These are phyloP conservation scores for Ciona savignyi DNA, from an alignment of 23 tunicate genomes.

Conservation along the genomic window DNA sequence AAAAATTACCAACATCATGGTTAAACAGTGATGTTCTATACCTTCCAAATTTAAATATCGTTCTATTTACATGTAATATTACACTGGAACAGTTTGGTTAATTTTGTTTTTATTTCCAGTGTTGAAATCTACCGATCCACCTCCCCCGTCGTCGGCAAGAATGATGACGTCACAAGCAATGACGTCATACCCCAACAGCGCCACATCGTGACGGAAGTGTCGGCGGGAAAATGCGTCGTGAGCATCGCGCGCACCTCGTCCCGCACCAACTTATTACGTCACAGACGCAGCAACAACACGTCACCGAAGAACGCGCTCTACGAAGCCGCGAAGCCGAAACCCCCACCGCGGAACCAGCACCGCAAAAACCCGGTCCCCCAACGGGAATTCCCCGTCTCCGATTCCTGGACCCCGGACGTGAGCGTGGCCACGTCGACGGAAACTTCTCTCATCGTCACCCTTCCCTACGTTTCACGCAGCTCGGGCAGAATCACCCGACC, in stretches of 20 bases:
- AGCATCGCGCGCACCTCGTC: constrained; percentile 16
- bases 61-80: too few species aligned
- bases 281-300: constrained; percentile 8
- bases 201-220: constrained; percentile 2
- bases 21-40: too few species aligned
- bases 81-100: too few species aligned
- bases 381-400: not conserved
- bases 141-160: not conserved
- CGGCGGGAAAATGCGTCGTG: constrained; percentile 8
- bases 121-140: not conserved
- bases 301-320: constrained; percentile 39
- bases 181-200: not conserved
- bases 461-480: constrained; percentile 38
- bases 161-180: not conserved
- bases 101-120: too few species aligned
- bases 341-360: constrained; percentile 16
- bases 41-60: too few species aligned
- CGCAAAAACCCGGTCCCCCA: constrained; percentile 4
- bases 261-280: constrained; percentile 7
- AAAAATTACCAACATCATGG: too few species aligned
- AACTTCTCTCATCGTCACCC: constrained; percentile 15
- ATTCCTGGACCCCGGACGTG: constrained; percentile 1
- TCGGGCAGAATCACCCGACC: not conserved
- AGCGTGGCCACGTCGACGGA: not conserved
- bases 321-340: constrained; percentile 60